A percentile compares a stretch with the other conserved stretches of the same genome.
phyloP scores from a whole-genome alignment of 2,888 invertebrate genomes.

The Stenolophus ochropezus region DNA sequence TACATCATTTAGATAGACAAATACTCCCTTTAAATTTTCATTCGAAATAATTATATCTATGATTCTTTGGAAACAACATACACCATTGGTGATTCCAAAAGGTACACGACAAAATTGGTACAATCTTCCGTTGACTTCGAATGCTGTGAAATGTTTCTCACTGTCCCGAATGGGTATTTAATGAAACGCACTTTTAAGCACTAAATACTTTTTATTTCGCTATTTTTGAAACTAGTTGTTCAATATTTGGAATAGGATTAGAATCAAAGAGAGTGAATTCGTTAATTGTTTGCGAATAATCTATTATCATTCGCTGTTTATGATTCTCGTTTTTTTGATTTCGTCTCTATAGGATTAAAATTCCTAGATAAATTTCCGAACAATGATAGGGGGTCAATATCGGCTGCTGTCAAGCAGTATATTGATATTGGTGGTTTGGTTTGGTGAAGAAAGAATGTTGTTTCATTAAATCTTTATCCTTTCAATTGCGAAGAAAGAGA shows the following conservation, averaged over 20 bases:
- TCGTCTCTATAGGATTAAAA: background rate
- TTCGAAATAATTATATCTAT: too few species aligned
- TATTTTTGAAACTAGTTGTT: slow-evolving; percentile 54
- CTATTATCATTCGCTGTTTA: background rate
- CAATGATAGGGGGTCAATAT: background rate
- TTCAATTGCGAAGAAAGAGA: background rate
- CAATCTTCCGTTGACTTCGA: slow-evolving; percentile 59
- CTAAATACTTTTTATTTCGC: slow-evolving; percentile 59
- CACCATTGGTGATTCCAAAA: slow-evolving; percentile 62
- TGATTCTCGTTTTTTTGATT: background rate
- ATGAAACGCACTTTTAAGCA: slow-evolving; percentile 59
- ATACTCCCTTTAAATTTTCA: slow-evolving; percentile 47
- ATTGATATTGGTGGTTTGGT: background rate
- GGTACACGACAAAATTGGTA: slow-evolving; percentile 60
- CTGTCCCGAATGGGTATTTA: slow-evolving; percentile 58
- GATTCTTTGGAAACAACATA: slow-evolving; percentile 55
- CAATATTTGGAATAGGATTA: slow-evolving; percentile 56
- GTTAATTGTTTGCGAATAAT: too few species aligned
- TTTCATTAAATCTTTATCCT: background rate
- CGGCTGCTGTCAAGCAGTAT: background rate
- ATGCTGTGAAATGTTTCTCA: slow-evolving; percentile 56
- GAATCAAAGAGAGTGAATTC: slow-evolving; percentile 55
- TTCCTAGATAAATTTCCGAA: background rate
- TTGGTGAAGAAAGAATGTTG: background rate
- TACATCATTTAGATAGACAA: slow-evolving; percentile 52